Evolutionary conservation across 2,113 vertebrate species (phyloP), one percentile per base, ranked within the genome.

Genomic region (Sceloporus undulatus): DNA sequence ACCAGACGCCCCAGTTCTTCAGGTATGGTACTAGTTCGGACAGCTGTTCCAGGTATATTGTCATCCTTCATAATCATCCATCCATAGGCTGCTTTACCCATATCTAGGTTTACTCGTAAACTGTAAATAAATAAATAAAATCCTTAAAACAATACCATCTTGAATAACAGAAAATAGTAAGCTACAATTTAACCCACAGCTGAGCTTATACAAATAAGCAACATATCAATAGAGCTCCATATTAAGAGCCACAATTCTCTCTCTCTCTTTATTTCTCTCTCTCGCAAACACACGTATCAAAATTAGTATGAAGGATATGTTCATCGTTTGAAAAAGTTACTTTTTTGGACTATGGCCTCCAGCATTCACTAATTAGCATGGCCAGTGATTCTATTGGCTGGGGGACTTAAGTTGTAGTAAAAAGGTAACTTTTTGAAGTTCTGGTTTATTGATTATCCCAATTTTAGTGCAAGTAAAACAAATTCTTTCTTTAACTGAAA

Each of bases 11-110:
- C 99, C 90, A 99, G 95, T 90, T 99, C 99, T 93, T 99, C 99
- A 0, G 99, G 99, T 94, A 99, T 99, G 91, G 99, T 99, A 96
- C 99, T 99, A 89, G 99, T 99, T 91, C 99, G 97, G 66, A 99
- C 99, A 25, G 99, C 99, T 0, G 99, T 99, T 76, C 98, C 98
- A 0, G 99, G 98, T 85, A 99, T 99, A 93, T 98, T 97, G 91
- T 98, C 97, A n/a, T 99, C 99, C 88, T 97, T 98, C 98, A 98
- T 99, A 89, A 99, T 99, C 98, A 99, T 99, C 99, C 99, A 99
- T 65, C 98, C 99, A 16, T 99, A 99, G 0, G 98, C 98, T 1
- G 98, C 98, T 95, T 99, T 99, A 75, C 99, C 99, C 99, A 99
- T 99, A 96, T 99, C 99, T 95, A 99, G 96, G 94, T 99, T 99